Base-by-base conservation (phyloP, 2,888 invertebrate species). In the Chelonus formosanus region DNA sequence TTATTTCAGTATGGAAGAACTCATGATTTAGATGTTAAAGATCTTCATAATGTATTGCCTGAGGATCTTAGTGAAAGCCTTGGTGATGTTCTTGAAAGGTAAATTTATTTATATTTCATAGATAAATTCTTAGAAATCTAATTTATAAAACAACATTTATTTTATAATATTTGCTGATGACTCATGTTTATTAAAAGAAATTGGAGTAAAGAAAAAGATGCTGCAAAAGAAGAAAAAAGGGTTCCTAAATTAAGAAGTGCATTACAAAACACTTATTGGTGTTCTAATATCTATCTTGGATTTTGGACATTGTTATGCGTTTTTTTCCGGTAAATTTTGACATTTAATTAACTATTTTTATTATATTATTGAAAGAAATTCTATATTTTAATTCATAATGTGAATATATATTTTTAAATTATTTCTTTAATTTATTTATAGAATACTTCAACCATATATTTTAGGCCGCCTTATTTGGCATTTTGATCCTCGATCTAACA, bases 71-170 rank as follows among this genome's bases (percentile, higher is more conserved):
- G 92, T 0, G 88, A 89, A 67, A 81, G 84, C n/a, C 85, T 92
- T 8, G 91, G 91, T 5, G 88, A 91, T 79, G 85, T 85, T 20
- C 84, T 93, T 47, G 90, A 90, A 81, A 86, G 85, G 85, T 90
- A 74, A 40, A 6, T 5, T 40, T 4, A 40, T 6, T 5, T 40
- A 6, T 40, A 40, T 40, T 40, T 5, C 40, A 74, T 57, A 59
- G 47, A 58, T 20, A 2, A 20, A 48, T 54, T 34, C 44, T 63
- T 35, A 43, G 36, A 44, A 48, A 50, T 45, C 35, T 54, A 32
- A 65, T 20, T 43, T 44, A 5, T 59, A 32, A 6, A 52, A 6
- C 7, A 47, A 10, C 47, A 43, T 57, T 34, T 40, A 48, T 55
- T 47, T 53, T 43, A 8, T 6, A 50, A 31, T 8, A 44, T 8